phyloP scores from a whole-genome alignment of 2,797 vertebrate species.

The Labeo calbasu region DNA sequence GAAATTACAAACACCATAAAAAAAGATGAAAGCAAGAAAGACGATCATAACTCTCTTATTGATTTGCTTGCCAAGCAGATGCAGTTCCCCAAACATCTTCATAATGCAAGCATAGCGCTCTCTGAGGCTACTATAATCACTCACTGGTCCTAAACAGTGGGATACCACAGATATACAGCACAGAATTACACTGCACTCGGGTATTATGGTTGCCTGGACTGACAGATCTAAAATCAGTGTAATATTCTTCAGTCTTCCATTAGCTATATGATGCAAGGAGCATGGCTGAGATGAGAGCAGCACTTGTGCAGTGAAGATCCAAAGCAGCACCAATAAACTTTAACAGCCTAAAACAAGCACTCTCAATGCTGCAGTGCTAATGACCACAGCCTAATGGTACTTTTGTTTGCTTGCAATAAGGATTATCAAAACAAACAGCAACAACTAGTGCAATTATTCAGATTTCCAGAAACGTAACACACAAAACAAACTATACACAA shows the following conservation, averaged over 20 bases:
- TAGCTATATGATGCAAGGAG: background rate
- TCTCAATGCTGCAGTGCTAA: slow-evolving; percentile 30
- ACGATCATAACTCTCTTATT: slow-evolving; percentile 18
- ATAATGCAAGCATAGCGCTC: slow-evolving; percentile 15
- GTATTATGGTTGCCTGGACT: background rate
- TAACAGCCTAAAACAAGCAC: slow-evolving; percentile 13
- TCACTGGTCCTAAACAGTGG: background rate
- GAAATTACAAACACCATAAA: slow-evolving; percentile 9
- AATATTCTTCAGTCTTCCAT: background rate
- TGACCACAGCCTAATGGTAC: background rate
- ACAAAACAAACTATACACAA: background rate
- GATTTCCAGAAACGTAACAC: background rate
- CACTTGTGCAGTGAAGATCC: background rate
- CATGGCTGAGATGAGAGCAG: background rate
- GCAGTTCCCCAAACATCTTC: slow-evolving; percentile 24
- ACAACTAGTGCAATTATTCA: background rate
- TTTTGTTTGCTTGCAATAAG: background rate
- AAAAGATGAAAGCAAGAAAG: slow-evolving; percentile 5
- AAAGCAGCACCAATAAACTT: slow-evolving; percentile 33
- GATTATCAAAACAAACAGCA: background rate
- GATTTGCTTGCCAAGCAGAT: slow-evolving; percentile 23
- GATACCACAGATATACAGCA: background rate
- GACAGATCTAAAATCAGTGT: background rate
- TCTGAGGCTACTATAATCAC: background rate
- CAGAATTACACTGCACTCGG: background rate